These are phyloP conservation scores for Piliocolobus tephrosceles DNA, from an alignment of 2,113 vertebrate species.

Conservation along the genomic window DNA sequence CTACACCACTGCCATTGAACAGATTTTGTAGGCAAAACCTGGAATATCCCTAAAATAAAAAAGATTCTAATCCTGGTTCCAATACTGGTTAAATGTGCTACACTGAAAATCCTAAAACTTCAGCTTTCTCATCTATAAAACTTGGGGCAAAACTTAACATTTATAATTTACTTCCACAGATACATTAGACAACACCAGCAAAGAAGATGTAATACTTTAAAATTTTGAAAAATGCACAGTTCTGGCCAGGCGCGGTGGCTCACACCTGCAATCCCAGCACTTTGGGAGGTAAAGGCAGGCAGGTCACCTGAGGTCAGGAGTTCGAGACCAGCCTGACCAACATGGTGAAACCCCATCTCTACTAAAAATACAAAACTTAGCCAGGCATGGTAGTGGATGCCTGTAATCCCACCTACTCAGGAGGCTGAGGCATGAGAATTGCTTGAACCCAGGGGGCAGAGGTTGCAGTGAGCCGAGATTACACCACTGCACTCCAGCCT, in stretches of 20 bases:
- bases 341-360: no score
- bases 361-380: no score
- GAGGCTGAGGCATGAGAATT: no score
- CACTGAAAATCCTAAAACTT: neutral
- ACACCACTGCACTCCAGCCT: no score
- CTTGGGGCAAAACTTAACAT: neutral
- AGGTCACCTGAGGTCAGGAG: no score
- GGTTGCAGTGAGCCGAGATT: no score
- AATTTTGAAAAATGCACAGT: neutral
- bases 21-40: neutral
- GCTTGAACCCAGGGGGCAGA: no score
- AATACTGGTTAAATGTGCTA: neutral
- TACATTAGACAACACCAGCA: conserved; percentile 7
- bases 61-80: neutral
- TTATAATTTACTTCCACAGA: neutral
- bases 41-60: neutral
- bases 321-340: no score
- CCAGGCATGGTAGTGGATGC: rapidly evolving
- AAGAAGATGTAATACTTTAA: neutral
- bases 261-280: no score
- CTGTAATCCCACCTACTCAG: no score
- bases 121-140: neutral
- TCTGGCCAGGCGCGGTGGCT: neutral
- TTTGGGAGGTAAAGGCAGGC: no score
- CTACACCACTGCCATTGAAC: neutral